Evolutionary conservation across 2,888 invertebrate species (phyloP).

Genomic region (Drosophila robusta): DNA sequence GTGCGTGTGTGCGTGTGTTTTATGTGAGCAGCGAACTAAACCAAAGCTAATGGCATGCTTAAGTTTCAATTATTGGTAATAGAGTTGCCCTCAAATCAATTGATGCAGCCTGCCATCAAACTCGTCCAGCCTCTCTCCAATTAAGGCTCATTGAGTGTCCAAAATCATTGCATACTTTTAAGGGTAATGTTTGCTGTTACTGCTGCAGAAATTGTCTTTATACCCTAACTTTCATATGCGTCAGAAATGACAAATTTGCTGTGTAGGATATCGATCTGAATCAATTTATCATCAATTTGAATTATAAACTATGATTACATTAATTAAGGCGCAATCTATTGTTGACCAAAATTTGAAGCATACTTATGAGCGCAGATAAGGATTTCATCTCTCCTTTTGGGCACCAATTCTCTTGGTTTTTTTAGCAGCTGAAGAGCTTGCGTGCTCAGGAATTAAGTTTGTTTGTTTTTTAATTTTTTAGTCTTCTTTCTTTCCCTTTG

Average conservation of each 20-base stretch:
- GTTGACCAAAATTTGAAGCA: neutral
- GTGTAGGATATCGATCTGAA: no score
- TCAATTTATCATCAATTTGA: no score
- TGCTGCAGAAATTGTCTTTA: no score
- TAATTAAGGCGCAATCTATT: no score
- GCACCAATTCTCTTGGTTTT: neutral
- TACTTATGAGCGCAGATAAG: neutral
- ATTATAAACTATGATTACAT: no score
- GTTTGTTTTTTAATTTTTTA: no score
- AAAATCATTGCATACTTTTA: constrained; percentile 6
- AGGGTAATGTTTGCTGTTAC: no score
- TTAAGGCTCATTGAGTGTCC: no score
- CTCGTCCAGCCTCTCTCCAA: no score
- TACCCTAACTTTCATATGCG: no score
- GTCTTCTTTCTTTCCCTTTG: constrained; percentile 1
- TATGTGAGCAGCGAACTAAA: constrained; percentile 51
- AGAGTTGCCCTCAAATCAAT: constrained; percentile 56
- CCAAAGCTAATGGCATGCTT: constrained; percentile 72
- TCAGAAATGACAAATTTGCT: no score
- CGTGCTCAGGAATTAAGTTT: neutral
- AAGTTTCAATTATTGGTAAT: constrained; percentile 79
- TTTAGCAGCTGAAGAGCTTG: neutral
- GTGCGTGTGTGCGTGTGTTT: constrained; percentile 40
- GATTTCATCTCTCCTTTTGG: no score
- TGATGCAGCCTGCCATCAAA: constrained; percentile 6